phyloP scores from a whole-genome alignment of 2,888 invertebrate genomes.

The Andrena haemorrhoa region DNA sequence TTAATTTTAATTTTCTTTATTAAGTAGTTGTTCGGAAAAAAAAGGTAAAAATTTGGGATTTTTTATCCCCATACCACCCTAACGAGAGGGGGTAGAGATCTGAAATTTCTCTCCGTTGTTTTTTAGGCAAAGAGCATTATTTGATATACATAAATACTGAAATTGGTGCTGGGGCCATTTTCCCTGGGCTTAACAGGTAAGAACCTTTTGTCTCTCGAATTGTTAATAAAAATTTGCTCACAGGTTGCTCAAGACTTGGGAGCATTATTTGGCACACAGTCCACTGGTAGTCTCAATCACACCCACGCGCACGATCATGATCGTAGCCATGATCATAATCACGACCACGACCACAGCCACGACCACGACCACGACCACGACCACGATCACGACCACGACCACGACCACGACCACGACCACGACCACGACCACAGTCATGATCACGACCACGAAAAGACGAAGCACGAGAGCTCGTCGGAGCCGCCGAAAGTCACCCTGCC shows the following conservation, averaged over 20 bases:
- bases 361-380: conserved; percentile 75
- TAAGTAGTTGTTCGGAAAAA: too few species aligned
- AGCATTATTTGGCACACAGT: conserved; percentile 90
- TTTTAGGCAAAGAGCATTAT: too few species aligned
- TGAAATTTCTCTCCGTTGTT: too few species aligned
- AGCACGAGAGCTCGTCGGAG: conserved; percentile 81
- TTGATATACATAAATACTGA: too few species aligned
- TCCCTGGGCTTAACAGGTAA: too few species aligned
- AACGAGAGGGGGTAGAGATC: too few species aligned
- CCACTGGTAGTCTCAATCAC: conserved; percentile 86
- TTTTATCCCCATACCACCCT: too few species aligned
- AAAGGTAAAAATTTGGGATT: too few species aligned
- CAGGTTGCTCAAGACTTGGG: conserved; percentile 82
- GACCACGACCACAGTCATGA: conserved; percentile 74
- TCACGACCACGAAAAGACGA: conserved; percentile 73
- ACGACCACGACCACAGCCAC: conserved; percentile 70
- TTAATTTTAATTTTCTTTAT: too few species aligned
- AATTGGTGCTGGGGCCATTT: too few species aligned
- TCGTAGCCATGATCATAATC: conserved; percentile 53
- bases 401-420: conserved; percentile 66
- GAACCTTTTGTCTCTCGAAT: not conserved
- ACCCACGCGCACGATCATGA: conserved; percentile 61
- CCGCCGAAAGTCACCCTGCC: conserved; percentile 59
- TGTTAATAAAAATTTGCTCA: not conserved
- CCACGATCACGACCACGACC: conserved; percentile 75